Base-by-base conservation (phyloP, 2,888 invertebrate genomes). In the Myopa testacea region DNA sequence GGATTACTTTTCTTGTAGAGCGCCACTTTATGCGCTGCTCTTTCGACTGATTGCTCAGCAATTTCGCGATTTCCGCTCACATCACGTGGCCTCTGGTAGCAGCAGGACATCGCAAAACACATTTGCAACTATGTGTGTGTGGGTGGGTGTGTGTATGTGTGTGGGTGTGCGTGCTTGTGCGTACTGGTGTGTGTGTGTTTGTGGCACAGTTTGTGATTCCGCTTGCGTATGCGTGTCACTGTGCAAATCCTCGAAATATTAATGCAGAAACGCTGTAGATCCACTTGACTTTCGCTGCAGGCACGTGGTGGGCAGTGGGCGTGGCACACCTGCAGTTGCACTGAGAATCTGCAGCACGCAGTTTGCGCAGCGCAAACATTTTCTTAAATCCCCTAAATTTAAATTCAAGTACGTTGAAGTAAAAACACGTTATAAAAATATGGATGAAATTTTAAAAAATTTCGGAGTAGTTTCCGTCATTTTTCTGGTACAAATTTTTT, bases 21-120 rank as follows among this genome's bases (percentile, higher is more conserved):
- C 52, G 37, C 37, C 75, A 68, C 50, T 75, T 55, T 68, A 58
- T 68, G 40, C 26, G 58, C 67, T 68, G 67, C 68, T 19, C 6
- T 37, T 55, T 34, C 16, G 45, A 26, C 63, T 74, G 65, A n/a
- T 67, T 60, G 65, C 55, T 19, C 38, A 26, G 67, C 75, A 52
- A 67, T 67, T 50, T 67, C 26, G 75, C 75, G 65, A 65, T 37
- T 67, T 75, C 75, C 75, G 65, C 38, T 75, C 75, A 67, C 75
- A 75, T 67, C 75, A 67, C 55, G 75, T 67, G 67, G 65, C 52
- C n/a, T 45, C 40, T 37, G 14, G 8, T 12, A 62, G 34, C 63
- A 45, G 63, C 73, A 74, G 73, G 73, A 74, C 50, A 50, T 63
- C 4, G 50, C 63, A 34, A 37, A 62, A 10, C 55, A 14, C 58